Evolutionary conservation across 1,140 invertebrate genomes (phyloP).

Genomic region (Marisa cornuarietis): DNA sequence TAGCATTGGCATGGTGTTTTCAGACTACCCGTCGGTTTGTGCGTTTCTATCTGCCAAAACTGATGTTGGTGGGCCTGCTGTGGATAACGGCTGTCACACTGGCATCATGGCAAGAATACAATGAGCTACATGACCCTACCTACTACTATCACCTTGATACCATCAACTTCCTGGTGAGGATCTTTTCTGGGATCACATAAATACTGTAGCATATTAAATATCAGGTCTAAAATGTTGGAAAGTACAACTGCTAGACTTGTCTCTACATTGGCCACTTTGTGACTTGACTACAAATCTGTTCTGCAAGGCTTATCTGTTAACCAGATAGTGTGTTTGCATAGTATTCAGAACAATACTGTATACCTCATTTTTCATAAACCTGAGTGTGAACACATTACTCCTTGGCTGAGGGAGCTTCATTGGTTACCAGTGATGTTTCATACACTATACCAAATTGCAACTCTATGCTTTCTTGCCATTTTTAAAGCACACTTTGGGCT

Average conservation of each 20-base stretch:
- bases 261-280: not conserved
- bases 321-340: not conserved
- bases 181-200: not conserved
- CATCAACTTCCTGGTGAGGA: constrained; percentile 84
- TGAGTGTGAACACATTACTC: no score
- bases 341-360: no score
- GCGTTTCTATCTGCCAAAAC: constrained; percentile 91
- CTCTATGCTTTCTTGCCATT: no score
- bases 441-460: no score
- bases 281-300: not conserved
- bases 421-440: no score
- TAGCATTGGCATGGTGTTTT: constrained; percentile 43
- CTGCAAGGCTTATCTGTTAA: not conserved
- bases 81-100: constrained; percentile 88
- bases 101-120: constrained; percentile 89
- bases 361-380: no score
- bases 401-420: no score
- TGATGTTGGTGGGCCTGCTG: constrained; percentile 85
- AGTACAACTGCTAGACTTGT: no score
- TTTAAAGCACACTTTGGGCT: no score
- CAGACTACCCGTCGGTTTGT: constrained; percentile 86
- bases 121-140: constrained; percentile 88
- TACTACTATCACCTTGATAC: constrained; percentile 91
- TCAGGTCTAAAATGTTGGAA: no score
- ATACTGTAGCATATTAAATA: not conserved